Evolutionary conservation across 1,140 invertebrate species (phyloP).

Genomic region (Diuraphis noxia): DNA sequence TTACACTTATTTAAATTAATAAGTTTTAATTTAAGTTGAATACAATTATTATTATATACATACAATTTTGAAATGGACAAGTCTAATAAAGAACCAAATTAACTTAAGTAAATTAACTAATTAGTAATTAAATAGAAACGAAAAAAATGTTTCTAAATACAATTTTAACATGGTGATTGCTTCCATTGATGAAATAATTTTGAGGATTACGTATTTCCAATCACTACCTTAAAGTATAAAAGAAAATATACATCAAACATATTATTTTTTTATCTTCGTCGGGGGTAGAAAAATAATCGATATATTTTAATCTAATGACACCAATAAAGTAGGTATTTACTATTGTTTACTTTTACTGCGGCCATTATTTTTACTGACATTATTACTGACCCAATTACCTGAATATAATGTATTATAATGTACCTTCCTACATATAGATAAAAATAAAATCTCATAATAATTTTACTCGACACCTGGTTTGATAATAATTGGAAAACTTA

Average conservation of each 20-base stretch:
- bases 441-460: neutral
- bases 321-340: neutral
- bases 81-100: neutral
- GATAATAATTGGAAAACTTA: constrained; percentile 17
- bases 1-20: neutral
- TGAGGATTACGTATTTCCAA: neutral
- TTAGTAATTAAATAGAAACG: neutral
- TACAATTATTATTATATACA: neutral
- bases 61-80: neutral
- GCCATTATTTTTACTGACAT: neutral
- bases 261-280: neutral
- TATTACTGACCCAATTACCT: neutral
- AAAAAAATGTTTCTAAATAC: neutral
- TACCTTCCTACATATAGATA: neutral
- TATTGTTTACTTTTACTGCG: neutral
- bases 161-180: neutral
- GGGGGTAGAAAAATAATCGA: neutral
- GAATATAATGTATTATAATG: neutral
- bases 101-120: neutral
- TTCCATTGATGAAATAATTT: neutral
- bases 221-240: neutral
- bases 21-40: neutral
- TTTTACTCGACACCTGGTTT: neutral
- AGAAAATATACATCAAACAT: neutral
- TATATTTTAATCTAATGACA: neutral